These are phyloP conservation scores for Actinia tenebrosa DNA, from an alignment of 64 coral and sea anemone genomes.

Conservation along the genomic window DNA sequence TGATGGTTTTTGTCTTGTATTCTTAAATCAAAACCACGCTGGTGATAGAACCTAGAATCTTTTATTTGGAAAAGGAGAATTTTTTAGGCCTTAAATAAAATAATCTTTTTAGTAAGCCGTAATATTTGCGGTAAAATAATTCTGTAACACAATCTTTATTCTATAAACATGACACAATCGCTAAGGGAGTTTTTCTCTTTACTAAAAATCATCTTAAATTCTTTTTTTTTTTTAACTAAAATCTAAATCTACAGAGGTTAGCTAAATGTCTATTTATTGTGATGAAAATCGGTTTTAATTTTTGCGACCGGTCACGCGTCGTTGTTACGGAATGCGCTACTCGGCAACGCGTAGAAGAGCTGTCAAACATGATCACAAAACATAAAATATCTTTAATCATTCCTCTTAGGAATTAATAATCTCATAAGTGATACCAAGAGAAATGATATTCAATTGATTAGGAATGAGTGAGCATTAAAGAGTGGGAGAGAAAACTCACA, in stretches of 20 bases:
- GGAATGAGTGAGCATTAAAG: not conserved
- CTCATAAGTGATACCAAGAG: not conserved
- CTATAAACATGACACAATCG: too few species aligned
- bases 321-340: constrained; percentile 8
- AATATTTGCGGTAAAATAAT: too few species aligned
- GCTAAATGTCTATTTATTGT: not conserved
- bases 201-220: too few species aligned
- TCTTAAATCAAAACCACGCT: not conserved
- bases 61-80: not conserved
- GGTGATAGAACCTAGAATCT: not conserved
- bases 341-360: not conserved
- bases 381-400: not conserved
- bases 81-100: not conserved
- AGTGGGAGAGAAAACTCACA: not conserved
- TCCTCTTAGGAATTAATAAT: not conserved
- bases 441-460: not conserved
- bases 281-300: not conserved
- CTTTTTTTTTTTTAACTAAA: too few species aligned
- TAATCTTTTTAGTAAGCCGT: not conserved
- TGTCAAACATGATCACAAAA: not conserved
- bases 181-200: too few species aligned
- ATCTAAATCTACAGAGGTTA: not conserved
- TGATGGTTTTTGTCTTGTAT: not conserved
- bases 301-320: not conserved
- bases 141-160: too few species aligned